phyloP scores from a whole-genome alignment of 2,113 vertebrate species.

The Onychorhynchus coronatus region DNA sequence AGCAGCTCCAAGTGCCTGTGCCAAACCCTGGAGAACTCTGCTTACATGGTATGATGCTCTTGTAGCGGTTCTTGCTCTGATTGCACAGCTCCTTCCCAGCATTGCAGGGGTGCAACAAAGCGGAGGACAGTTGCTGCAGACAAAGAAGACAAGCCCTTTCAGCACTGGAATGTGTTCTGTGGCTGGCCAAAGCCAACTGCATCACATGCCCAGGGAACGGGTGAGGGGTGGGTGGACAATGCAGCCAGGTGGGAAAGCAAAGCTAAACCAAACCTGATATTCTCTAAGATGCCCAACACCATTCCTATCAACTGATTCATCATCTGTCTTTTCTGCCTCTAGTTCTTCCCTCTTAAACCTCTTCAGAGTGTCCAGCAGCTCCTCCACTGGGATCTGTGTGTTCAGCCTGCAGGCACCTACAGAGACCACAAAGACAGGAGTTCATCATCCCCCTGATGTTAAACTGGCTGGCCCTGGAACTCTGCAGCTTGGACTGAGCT shows the following conservation, averaged over 20 bases:
- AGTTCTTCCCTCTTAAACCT: slow-evolving; percentile 28
- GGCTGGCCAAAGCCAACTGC: background rate
- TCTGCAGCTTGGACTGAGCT: background rate
- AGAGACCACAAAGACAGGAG: background rate
- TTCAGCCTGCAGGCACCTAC: background rate
- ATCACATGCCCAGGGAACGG: no score
- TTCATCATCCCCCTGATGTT: background rate
- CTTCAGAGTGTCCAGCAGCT: slow-evolving; percentile 47
- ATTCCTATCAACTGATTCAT: background rate
- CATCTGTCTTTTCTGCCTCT: slow-evolving; percentile 34
- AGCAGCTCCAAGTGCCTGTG: background rate
- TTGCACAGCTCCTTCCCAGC: slow-evolving; percentile 29
- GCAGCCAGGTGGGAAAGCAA: background rate
- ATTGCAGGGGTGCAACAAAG: slow-evolving; percentile 7
- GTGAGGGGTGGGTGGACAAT: background rate
- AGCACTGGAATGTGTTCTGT: background rate
- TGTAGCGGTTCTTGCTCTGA: slow-evolving; percentile 61
- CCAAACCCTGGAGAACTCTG: background rate
- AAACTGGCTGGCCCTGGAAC: background rate
- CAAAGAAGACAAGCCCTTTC: background rate
- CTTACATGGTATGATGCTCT: slow-evolving; percentile 60
- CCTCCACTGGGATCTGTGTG: slow-evolving; percentile 17
- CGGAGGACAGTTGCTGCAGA: slow-evolving; percentile 32
- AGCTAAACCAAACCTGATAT: slow-evolving; percentile 36
- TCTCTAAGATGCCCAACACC: background rate